Evolutionary conservation across 2,113 vertebrate species (phyloP), one percentile per base, ranked within the genome.

Genomic region (Clarias batrachus): DNA sequence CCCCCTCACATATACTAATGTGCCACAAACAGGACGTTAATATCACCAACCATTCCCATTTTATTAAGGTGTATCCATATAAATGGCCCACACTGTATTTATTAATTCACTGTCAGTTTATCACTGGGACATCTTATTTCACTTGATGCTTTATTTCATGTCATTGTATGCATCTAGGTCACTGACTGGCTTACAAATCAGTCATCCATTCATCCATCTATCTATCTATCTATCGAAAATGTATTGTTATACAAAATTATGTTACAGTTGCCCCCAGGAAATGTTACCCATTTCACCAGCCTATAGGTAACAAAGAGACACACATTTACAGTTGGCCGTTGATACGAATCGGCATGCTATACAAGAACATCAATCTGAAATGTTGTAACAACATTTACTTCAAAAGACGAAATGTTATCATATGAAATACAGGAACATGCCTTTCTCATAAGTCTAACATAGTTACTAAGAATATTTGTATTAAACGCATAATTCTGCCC

Each of bases 401-500:
- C 19, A 80, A 11, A 60, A 21, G 3, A 60, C 5, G 14, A 52
- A 0, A 4, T 70, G 12, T 80, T 59, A 80, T 10, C 12, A 37
- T 17, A 80, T 33, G 16, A 60, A 60, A 33, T 60, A 33, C 56
- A 80, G 3, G 19, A 1, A 59, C 16, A 79, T n/a, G 23, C n/a
- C 12, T 5, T 41, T 33, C 30, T 73, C 21, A 57, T 57, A 78
- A 14, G 27, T 59, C 14, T 30, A 30, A 57, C n/a, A 59, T 10
- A 13, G 6, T 30, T 57, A 79, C 17, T 79, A 79, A 33, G 17
- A 17, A 17, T 1, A 57, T 0, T 14, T 19, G 30, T 30, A 27
- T 80, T 62, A 80, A 13, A 60, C 21, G 37, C 78, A 57, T 73
- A 65, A 19, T 17, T 89, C 81, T 41, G 78, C 89, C 94, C 91